A percentile compares a stretch with the other conserved stretches of the same genome.
These are phyloP conservation scores for Luidia sarsii DNA, from an alignment of 53 echinoderm and acorn worm species.

Conservation along the genomic window DNA sequence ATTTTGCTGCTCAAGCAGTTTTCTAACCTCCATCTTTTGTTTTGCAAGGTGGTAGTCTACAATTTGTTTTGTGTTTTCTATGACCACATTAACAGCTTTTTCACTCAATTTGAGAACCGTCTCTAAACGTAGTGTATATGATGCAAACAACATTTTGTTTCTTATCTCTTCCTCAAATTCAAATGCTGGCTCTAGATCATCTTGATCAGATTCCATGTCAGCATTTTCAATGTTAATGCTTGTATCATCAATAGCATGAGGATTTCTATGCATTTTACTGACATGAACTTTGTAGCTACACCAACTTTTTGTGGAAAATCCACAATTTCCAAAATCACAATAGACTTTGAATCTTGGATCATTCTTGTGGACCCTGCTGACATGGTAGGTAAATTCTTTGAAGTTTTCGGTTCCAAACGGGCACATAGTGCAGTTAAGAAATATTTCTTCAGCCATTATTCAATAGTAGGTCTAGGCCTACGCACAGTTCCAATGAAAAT, in stretches of 20 bases:
- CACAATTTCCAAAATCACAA: constrained; percentile 47
- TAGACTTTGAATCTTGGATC: constrained; percentile 20
- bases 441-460: background rate
- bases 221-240: background rate
- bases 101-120: constrained; percentile 15
- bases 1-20: constrained; percentile 21
- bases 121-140: constrained; percentile 16
- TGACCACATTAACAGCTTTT: constrained; percentile 8
- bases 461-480: background rate
- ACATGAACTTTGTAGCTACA: constrained; percentile 26
- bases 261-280: constrained; percentile 24
- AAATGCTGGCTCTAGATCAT: background rate
- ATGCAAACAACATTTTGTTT: constrained; percentile 21
- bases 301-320: constrained; percentile 47
- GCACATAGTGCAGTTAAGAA: constrained; percentile 6
- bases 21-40: constrained; percentile 9
- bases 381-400: constrained; percentile 13
- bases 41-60: constrained; percentile 34
- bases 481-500: background rate
- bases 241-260: background rate
- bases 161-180: background rate
- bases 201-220: background rate
- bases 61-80: constrained; percentile 24
- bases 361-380: constrained; percentile 21
- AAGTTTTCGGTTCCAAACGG: constrained; percentile 6